Conservation (phyloP, 2,797 vertebrate species). For the Chaetodon trifasciatus region DNA sequence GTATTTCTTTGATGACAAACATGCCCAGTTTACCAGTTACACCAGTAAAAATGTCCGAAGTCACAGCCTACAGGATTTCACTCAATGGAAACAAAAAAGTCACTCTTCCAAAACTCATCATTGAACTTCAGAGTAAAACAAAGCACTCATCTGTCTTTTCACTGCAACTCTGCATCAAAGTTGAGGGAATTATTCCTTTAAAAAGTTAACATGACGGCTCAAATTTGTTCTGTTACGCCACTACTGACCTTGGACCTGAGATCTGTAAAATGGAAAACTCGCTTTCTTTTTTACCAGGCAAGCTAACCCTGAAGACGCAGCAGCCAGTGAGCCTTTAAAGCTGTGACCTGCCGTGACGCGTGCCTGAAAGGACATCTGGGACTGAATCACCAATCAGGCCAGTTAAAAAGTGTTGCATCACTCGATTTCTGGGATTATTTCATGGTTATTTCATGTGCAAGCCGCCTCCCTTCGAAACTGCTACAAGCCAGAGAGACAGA, state of each 20-base stretch:
- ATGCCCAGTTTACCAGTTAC: too few relatives aligned
- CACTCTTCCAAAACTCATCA: too few relatives aligned
- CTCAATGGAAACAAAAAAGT: too few relatives aligned
- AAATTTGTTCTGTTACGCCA: too few relatives aligned
- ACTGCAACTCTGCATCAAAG: too few relatives aligned
- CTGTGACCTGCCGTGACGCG: not conserved
- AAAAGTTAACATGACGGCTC: too few relatives aligned
- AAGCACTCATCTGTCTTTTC: too few relatives aligned
- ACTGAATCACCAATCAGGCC: not conserved
- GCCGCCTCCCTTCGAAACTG: not conserved
- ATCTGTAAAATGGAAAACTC: not conserved
- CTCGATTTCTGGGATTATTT: not conserved
- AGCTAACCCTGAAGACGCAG: not conserved
- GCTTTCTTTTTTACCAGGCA: not conserved
- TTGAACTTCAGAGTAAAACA: too few relatives aligned
- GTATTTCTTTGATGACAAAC: too few relatives aligned
- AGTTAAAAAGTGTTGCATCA: not conserved
- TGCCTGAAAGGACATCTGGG: not conserved
- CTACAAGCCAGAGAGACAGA: slow-evolving; percentile 30
- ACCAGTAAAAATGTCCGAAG: too few relatives aligned
- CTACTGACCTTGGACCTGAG: not conserved
- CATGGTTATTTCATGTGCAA: not conserved
- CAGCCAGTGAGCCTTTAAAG: not conserved
- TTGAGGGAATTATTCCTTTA: too few relatives aligned
- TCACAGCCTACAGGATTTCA: too few relatives aligned